Conservation (phyloP, 2,113 vertebrate species). For the Loxodonta africana region DNA sequence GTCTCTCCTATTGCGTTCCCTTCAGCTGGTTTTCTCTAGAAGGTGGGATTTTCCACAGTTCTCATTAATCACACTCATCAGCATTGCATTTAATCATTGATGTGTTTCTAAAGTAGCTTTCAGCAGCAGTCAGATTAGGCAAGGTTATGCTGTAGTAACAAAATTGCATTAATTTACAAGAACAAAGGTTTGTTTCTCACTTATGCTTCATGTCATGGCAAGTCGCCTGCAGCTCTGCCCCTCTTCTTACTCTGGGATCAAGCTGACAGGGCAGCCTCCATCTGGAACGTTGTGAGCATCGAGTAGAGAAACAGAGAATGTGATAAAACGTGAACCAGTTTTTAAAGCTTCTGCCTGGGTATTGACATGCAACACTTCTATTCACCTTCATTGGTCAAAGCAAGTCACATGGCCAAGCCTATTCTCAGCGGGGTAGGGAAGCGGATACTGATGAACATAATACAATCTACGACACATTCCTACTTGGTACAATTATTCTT, state of each 20-base stretch:
- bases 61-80: conserved; percentile 2
- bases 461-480: background rate
- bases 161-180: background rate
- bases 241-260: background rate
- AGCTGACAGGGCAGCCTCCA: background rate
- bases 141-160: background rate
- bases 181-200: background rate
- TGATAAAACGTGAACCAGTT: background rate
- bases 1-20: conserved; percentile 30
- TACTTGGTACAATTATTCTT: background rate
- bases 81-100: background rate
- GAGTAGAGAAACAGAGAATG: background rate
- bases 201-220: background rate
- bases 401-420: background rate
- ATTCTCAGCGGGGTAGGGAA: background rate
- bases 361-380: background rate
- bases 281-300: background rate
- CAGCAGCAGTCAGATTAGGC: background rate
- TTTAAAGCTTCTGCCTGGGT: background rate
- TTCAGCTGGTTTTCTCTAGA: background rate
- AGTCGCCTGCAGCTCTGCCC: background rate
- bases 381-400: background rate
- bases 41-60: background rate
- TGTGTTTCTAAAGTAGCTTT: conserved; percentile 34
- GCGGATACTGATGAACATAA: background rate